Evolutionary conservation across 2,888 invertebrate genomes (phyloP).

Genomic region (Dione juno): DNA sequence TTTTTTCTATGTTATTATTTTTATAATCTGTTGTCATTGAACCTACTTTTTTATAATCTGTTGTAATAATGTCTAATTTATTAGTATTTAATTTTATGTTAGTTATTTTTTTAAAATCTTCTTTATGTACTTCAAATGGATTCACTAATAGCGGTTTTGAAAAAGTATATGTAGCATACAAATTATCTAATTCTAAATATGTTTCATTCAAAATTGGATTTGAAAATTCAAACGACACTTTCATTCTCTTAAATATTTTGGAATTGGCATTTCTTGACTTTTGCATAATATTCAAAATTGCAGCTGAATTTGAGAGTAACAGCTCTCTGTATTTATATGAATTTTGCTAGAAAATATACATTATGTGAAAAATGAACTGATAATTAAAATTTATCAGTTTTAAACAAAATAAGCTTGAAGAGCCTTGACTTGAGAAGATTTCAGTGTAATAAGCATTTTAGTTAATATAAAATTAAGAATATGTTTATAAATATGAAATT

Average conservation of each 20-base stretch:
- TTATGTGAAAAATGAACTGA: conserved; percentile 1
- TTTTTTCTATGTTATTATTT: neutral
- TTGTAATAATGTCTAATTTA: neutral
- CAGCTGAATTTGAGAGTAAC: conserved; percentile 54
- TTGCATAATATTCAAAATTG: conserved; percentile 32
- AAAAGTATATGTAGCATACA: conserved; percentile 49
- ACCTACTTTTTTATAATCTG: neutral
- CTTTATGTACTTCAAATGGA: conserved; percentile 12
- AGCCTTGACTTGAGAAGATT: neutral
- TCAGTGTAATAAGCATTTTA: neutral
- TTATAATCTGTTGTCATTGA: neutral
- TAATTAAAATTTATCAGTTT: neutral
- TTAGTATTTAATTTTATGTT: neutral
- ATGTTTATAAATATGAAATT: too few relatives aligned
- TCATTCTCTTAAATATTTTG: neutral
- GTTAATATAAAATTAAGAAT: neutral
- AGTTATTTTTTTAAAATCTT: neutral
- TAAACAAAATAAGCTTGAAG: neutral
- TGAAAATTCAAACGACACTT: conserved; percentile 20
- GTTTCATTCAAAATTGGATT: conserved; percentile 11
- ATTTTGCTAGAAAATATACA: conserved; percentile 62
- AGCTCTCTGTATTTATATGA: conserved; percentile 66
- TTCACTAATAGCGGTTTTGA: conserved; percentile 45
- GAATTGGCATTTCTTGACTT: neutral
- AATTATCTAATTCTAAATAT: conserved; percentile 30